A percentile compares a stretch with the other conserved stretches of the same genome.
phyloP scores from a whole-genome alignment of 1,140 invertebrate genomes.

The Arion vulgaris region DNA sequence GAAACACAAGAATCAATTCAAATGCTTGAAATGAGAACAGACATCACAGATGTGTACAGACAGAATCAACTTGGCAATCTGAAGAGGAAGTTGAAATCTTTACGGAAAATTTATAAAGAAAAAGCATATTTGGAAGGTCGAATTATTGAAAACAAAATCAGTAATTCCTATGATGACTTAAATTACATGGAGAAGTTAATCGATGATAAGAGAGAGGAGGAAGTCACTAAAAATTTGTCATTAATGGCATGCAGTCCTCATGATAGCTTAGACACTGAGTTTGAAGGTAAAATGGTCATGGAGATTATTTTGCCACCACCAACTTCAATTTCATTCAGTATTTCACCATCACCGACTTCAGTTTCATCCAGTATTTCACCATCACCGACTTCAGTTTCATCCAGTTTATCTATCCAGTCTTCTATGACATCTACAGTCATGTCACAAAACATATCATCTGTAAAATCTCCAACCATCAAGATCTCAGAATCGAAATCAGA shows the following conservation, averaged over 20 bases:
- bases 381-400: neutral
- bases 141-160: conserved; percentile 8
- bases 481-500: neutral
- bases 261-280: neutral
- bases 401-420: no score
- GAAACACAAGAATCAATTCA: neutral
- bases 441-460: no score
- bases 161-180: neutral
- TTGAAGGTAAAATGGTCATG: neutral
- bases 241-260: neutral
- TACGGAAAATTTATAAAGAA: neutral
- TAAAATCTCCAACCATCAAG: neutral
- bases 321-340: neutral
- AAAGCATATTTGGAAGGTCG: neutral
- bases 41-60: neutral
- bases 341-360: neutral
- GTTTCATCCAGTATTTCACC: neutral
- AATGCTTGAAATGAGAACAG: neutral
- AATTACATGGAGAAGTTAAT: neutral
- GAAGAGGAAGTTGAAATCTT: neutral
- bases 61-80: neutral
- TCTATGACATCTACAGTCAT: no score
- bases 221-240: neutral
- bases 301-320: neutral
- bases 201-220: neutral